Base-by-base conservation (phyloP, 2,113 vertebrate species). In the Podocnemis expansa region DNA sequence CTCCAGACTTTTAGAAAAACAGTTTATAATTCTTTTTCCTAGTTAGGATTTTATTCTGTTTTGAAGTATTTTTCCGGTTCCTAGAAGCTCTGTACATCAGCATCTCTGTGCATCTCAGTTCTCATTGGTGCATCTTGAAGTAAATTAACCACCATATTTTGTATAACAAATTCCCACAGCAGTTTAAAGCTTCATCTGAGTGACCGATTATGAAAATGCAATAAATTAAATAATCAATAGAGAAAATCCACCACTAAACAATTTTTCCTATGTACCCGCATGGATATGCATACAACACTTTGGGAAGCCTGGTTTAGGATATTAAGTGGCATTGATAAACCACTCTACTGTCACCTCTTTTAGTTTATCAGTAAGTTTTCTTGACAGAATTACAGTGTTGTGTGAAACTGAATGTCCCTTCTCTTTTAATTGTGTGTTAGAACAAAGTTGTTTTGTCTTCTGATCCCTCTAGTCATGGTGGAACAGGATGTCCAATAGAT, bases 401-500 rank as follows among this genome's bases (percentile, higher is more conserved):
- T 70, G 5, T 63, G 79, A 92, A 8, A 38, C 8, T 73, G 87
- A 60, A 84, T n/a, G 56, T n/a, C 34, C 38, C 27, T 1, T 93
- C n/a, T 87, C 3, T 85, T 90, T 54, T 82, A 83, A 3, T 89
- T 10, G 75, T 89, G 63, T 25, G 51, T 81, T 92, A 49, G 43
- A 89, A 93, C 79, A 96, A 92, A 91, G 84, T 81, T 92, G 13
- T 96, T 89, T 17, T 95, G 14, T 93, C 1, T 78, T 89, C 58
- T 94, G 92, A 43, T 80, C 93, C 70, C 96, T 95, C 87, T 96
- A 99, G 99, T 99, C 99, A 43, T 99, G 99, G 99, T 99, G 99
- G 99, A 99, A 97, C 95, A 98, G 99, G 79, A 99, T 99, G 99
- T 99, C 99, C 76, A 99, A 99, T 97, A 98, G 99, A 49, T 99